Percentiles rank a stretch among this genome's conserved stretches.
Evolutionary conservation across 2,888 invertebrate species (phyloP).

Genomic region (Drosophila picticornis): DNA sequence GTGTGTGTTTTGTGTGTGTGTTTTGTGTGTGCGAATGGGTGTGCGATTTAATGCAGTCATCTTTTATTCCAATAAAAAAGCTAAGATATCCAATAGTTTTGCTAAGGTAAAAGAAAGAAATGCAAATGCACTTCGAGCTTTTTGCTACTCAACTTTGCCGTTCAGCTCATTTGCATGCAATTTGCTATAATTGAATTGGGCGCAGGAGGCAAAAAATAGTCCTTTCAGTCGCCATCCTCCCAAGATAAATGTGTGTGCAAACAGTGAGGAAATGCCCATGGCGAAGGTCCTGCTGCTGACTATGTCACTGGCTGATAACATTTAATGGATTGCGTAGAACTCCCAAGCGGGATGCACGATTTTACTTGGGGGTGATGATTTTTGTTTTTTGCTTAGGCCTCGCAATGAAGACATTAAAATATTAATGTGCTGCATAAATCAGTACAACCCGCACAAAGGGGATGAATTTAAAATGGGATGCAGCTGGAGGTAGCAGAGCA

Average conservation of each 20-base stretch:
- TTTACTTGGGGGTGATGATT: slow-evolving; percentile 13
- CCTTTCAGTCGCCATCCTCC: slow-evolving; percentile 26
- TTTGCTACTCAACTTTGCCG: slow-evolving; percentile 62
- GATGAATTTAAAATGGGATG: not conserved
- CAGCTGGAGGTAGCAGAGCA: slow-evolving; percentile 12
- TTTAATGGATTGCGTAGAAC: slow-evolving; percentile 72
- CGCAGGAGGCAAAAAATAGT: slow-evolving; percentile 41
- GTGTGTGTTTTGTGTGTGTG: slow-evolving; percentile 1
- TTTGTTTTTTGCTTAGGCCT: slow-evolving; percentile 55
- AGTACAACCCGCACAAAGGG: slow-evolving; percentile 28
- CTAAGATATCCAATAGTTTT: slow-evolving; percentile 32
- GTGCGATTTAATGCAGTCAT: slow-evolving; percentile 52
- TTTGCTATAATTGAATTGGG: slow-evolving; percentile 74
- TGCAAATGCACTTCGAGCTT: slow-evolving; percentile 61
- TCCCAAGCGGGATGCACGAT: slow-evolving; percentile 28
- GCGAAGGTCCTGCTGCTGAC: slow-evolving; percentile 48
- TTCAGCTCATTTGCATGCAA: slow-evolving; percentile 71
- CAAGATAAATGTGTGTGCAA: slow-evolving; percentile 57
- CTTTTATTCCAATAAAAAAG: slow-evolving; percentile 41
- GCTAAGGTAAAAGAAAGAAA: slow-evolving; percentile 11
- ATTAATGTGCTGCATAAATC: slow-evolving; percentile 79
- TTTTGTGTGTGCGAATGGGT: slow-evolving; percentile 6
- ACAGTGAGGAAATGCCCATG: slow-evolving; percentile 3
- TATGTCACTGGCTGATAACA: slow-evolving; percentile 73
- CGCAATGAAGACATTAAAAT: slow-evolving; percentile 80